Evolutionary conservation across 2,797 vertebrate species (phyloP).

Genomic region (Alcedo quadribrachys): DNA sequence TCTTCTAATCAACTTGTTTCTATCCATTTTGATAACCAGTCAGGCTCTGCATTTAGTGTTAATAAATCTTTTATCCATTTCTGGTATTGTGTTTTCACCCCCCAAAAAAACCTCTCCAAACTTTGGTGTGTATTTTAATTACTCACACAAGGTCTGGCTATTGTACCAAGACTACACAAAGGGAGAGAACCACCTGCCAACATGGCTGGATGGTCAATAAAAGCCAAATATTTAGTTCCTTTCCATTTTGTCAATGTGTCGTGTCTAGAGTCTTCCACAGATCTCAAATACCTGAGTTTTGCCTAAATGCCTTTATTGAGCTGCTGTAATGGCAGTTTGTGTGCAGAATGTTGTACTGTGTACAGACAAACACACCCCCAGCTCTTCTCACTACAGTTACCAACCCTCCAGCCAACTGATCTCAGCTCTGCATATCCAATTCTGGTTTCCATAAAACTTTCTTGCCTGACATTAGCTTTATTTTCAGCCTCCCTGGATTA

Average conservation of each 20-base stretch:
- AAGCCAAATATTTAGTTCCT: neutral
- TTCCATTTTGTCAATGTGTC: neutral
- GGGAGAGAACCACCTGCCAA: neutral
- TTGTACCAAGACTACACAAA: neutral
- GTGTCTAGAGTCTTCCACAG: neutral
- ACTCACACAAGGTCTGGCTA: neutral
- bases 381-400: neutral
- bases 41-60: neutral
- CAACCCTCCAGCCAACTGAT: neutral
- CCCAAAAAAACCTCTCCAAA: accelerated
- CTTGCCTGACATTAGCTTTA: neutral
- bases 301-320: neutral
- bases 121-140: neutral
- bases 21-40: neutral
- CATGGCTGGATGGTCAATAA: neutral
- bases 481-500: neutral
- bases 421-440: neutral
- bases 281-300: neutral
- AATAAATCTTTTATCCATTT: neutral
- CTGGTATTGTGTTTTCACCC: neutral
- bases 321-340: neutral
- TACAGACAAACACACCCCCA: neutral
- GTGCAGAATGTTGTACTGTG: neutral
- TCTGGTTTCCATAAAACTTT: neutral
- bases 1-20: neutral